Percentiles rank a stretch among this genome's conserved stretches.
Conservation (phyloP, 2,113 vertebrate genomes). For the human region DNA sequence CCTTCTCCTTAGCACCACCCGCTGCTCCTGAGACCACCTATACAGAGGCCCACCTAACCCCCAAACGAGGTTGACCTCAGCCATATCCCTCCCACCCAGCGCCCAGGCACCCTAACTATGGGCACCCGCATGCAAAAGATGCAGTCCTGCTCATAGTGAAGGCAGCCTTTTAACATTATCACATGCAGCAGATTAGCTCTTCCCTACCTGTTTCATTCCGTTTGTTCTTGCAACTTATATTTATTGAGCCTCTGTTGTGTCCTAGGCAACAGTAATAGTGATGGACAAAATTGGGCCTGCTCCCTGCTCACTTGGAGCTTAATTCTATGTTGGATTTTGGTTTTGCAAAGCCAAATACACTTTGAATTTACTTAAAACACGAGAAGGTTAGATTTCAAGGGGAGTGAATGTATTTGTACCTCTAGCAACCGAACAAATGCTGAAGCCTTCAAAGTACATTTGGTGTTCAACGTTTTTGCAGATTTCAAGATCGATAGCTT, state of each 20-base stretch:
- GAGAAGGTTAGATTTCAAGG: not conserved
- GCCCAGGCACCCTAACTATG: not conserved
- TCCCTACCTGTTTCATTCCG: too few species aligned
- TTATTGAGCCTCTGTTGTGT: not conserved
- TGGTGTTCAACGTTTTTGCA: not conserved
- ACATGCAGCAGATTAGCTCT: not conserved
- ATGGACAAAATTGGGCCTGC: not conserved
- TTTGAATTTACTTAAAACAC: not conserved
- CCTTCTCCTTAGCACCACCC: not conserved
- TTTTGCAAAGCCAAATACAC: not conserved
- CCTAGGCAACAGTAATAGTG: not conserved
- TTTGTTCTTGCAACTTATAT: not conserved
- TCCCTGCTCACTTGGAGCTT: not conserved
- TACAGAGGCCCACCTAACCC: not conserved
- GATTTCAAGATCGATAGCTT: not conserved
- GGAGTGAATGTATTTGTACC: not conserved
- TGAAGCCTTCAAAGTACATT: not conserved
- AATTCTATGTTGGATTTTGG: not conserved
- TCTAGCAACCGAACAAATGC: not conserved
- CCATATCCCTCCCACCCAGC: not conserved
- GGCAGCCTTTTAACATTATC: not conserved
- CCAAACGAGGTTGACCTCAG: too few species aligned
- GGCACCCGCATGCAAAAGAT: not conserved
- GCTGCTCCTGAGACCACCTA: rapidly evolving
- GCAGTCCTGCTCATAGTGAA: not conserved